phyloP scores from a whole-genome alignment of 2,797 vertebrate genomes.

The Macropus fuliginosus region DNA sequence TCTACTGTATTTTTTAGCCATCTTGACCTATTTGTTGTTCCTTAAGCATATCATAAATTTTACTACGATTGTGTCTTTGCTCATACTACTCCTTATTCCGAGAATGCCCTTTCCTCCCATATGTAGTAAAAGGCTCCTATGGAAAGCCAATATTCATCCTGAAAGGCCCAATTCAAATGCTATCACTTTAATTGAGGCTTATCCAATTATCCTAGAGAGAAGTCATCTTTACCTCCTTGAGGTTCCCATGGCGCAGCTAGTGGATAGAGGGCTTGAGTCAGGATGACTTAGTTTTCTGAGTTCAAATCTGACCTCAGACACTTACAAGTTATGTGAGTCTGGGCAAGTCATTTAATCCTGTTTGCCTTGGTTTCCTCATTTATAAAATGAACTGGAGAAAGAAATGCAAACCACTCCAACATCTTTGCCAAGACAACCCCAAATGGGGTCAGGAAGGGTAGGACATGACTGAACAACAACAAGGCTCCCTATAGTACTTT shows the following conservation, averaged over 20 bases:
- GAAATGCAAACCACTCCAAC: background rate
- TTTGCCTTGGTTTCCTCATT: background rate
- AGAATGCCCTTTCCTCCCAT: background rate
- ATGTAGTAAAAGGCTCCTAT: background rate
- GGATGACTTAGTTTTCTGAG: background rate
- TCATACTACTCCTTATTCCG: background rate
- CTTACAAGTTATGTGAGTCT: background rate
- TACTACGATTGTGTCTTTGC: background rate
- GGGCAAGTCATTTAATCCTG: background rate
- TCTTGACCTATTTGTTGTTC: background rate
- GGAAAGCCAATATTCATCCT: background rate
- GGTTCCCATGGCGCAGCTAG: background rate
- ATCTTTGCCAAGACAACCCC: background rate
- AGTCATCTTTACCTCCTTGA: background rate
- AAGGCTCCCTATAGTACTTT: background rate
- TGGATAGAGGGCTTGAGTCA: background rate
- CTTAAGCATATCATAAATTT: background rate
- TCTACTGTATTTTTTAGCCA: background rate
- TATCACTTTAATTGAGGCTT: background rate
- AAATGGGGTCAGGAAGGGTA: background rate
- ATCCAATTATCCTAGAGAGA: background rate
- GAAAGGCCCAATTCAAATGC: no score
- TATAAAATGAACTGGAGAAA: background rate
- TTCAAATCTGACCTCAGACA: background rate
- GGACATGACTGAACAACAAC: background rate